Percentiles rank a stretch among this genome's conserved stretches.
These are phyloP conservation scores for Schizopygopsis pylzovi DNA, from an alignment of 2,797 vertebrate genomes.

Conservation along the genomic window DNA sequence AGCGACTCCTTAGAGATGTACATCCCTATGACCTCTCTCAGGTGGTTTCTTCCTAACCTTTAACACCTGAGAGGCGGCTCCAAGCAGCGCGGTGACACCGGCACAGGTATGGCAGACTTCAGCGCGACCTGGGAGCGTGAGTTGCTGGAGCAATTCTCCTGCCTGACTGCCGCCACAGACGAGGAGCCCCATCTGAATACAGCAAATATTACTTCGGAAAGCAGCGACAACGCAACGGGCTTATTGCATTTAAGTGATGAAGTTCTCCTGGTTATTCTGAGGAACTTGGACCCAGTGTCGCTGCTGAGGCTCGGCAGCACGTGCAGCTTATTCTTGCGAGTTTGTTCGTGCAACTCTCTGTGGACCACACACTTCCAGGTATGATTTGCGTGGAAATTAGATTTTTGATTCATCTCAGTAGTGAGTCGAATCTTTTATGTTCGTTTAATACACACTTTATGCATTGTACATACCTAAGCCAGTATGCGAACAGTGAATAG, in stretches of 20 bases:
- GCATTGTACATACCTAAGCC: neutral
- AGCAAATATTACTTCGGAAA: neutral
- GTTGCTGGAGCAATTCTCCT: constrained; percentile 60
- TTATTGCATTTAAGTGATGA: constrained; percentile 70
- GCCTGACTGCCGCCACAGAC: constrained; percentile 29
- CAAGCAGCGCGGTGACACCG: constrained; percentile 6
- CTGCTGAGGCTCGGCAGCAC: constrained; percentile 66
- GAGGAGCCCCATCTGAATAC: neutral
- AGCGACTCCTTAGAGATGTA: neutral
- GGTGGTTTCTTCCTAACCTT: constrained; percentile 60
- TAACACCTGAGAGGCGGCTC: constrained; percentile 8
- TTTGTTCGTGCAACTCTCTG: constrained; percentile 69
- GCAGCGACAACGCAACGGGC: constrained; percentile 18
- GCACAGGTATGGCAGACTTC: constrained; percentile 61
- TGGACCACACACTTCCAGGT: constrained; percentile 72
- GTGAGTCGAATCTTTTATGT: neutral
- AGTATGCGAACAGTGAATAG: neutral
- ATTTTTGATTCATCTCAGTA: neutral
- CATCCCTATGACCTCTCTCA: constrained; percentile 1
- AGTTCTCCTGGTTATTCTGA: constrained; percentile 65
- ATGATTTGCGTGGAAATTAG: neutral
- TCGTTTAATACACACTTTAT: fast-evolving
- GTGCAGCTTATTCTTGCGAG: constrained; percentile 64
- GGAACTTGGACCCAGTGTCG: constrained; percentile 66
- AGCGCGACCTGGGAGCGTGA: constrained; percentile 52